These are phyloP conservation scores for Bombyx mori DNA, from an alignment of 1,140 invertebrate genomes.

Conservation along the genomic window DNA sequence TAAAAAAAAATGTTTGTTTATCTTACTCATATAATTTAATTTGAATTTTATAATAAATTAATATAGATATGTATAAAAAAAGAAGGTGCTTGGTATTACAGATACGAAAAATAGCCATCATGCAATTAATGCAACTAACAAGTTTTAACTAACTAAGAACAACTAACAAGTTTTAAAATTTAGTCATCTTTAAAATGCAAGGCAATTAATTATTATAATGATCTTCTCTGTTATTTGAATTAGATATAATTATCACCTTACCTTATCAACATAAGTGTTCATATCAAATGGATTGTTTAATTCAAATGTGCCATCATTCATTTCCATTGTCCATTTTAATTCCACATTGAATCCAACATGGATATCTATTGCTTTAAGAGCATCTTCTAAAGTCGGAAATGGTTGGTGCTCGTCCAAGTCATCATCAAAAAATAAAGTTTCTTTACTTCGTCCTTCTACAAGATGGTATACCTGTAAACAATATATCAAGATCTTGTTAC, in stretches of 20 bases:
- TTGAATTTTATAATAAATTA: too few relatives aligned
- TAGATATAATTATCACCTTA: constrained; percentile 39
- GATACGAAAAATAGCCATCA: too few relatives aligned
- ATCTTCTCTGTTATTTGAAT: too few relatives aligned
- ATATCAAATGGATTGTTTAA: constrained; percentile 90
- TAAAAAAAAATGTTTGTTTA: too few relatives aligned
- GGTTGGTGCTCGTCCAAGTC: constrained; percentile 91
- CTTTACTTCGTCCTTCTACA: constrained; percentile 79
- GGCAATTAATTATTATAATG: too few relatives aligned
- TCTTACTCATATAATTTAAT: too few relatives aligned
- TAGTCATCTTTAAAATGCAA: too few relatives aligned
- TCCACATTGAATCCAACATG: constrained; percentile 96
- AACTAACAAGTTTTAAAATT: too few relatives aligned
- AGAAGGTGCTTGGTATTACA: too few relatives aligned
- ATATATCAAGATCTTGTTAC: neutral
- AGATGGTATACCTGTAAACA: constrained; percentile 83
- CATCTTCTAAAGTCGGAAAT: constrained; percentile 89
- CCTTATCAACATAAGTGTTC: constrained; percentile 91
- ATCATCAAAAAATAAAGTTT: constrained; percentile 84
- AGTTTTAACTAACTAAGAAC: too few relatives aligned
- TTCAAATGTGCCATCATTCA: constrained; percentile 89
- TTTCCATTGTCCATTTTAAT: constrained; percentile 94
- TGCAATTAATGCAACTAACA: too few relatives aligned
- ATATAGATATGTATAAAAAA: too few relatives aligned
- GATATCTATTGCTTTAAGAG: constrained; percentile 83